These are phyloP conservation scores for Heliconius congener DNA, from an alignment of 1,140 invertebrate species.

Conservation along the genomic window DNA sequence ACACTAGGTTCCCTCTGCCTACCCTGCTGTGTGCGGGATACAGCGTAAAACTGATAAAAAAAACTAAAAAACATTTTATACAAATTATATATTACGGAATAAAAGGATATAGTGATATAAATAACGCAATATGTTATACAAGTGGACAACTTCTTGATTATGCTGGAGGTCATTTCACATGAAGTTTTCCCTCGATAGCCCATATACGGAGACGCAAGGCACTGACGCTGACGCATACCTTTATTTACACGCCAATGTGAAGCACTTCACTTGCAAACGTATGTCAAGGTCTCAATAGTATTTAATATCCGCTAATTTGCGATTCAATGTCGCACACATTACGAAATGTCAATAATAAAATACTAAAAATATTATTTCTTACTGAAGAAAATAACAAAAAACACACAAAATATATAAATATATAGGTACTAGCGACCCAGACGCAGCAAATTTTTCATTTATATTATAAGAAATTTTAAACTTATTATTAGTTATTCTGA, in stretches of 20 bases:
- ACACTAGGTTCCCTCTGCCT: too few species aligned
- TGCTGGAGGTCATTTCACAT: slow-evolving; percentile 26
- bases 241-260: slow-evolving; percentile 27
- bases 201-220: slow-evolving; percentile 39
- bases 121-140: slow-evolving; percentile 15
- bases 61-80: neutral
- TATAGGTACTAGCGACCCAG: too few species aligned
- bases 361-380: neutral
- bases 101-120: neutral
- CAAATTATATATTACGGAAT: neutral
- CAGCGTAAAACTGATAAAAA: too few species aligned
- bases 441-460: too few species aligned
- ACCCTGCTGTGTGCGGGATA: too few species aligned
- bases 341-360: slow-evolving; percentile 1
- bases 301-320: slow-evolving; percentile 26
- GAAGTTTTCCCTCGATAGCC: slow-evolving; percentile 24
- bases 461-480: too few species aligned
- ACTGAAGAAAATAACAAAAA: neutral
- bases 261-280: slow-evolving; percentile 31
- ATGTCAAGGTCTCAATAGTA: slow-evolving; percentile 46
- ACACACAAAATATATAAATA: neutral
- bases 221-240: slow-evolving; percentile 22
- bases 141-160: slow-evolving; percentile 28
- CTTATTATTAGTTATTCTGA: too few species aligned
- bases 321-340: neutral